These are phyloP conservation scores for Tortrix viridana DNA, from an alignment of 2,888 invertebrate species.

Conservation along the genomic window DNA sequence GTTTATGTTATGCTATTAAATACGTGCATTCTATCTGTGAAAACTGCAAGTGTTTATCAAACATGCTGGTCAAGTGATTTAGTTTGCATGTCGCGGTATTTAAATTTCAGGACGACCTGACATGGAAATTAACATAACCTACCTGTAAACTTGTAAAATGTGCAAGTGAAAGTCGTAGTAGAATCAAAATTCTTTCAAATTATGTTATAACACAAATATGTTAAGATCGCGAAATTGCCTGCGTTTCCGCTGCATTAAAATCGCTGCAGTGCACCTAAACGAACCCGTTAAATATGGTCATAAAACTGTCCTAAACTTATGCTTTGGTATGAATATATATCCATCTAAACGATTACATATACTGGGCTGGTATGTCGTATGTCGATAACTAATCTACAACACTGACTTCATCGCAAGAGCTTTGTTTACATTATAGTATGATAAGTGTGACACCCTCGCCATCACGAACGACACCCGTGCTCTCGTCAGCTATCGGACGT, in stretches of 20 bases:
- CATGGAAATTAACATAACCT: slow-evolving; percentile 37
- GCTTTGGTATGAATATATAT: too few species aligned
- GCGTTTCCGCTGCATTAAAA: slow-evolving; percentile 16
- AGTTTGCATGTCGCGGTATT: slow-evolving; percentile 32
- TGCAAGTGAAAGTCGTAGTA: slow-evolving; percentile 57
- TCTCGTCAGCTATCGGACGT: slow-evolving; percentile 49
- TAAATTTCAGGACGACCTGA: slow-evolving; percentile 21
- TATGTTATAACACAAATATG: slow-evolving; percentile 11
- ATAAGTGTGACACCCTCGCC: slow-evolving; percentile 54
- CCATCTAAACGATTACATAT: not conserved
- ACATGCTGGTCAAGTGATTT: slow-evolving; percentile 24
- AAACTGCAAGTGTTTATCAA: slow-evolving; percentile 20
- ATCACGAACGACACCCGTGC: slow-evolving; percentile 59
- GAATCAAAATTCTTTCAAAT: slow-evolving; percentile 32
- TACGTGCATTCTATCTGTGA: slow-evolving; percentile 44
- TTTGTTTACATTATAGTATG: slow-evolving; percentile 55
- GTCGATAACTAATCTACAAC: not conserved
- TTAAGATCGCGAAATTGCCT: slow-evolving; percentile 23
- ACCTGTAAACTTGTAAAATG: slow-evolving; percentile 39
- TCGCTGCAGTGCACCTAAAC: not conserved
- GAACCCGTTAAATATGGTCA: not conserved
- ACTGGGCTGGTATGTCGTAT: not conserved
- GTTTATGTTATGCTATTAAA: slow-evolving; percentile 41
- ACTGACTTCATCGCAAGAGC: slow-evolving; percentile 33
- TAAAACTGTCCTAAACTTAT: not conserved